Base-by-base conservation (phyloP, 2,888 invertebrate genomes). In the Lepidochrysops patricia region DNA sequence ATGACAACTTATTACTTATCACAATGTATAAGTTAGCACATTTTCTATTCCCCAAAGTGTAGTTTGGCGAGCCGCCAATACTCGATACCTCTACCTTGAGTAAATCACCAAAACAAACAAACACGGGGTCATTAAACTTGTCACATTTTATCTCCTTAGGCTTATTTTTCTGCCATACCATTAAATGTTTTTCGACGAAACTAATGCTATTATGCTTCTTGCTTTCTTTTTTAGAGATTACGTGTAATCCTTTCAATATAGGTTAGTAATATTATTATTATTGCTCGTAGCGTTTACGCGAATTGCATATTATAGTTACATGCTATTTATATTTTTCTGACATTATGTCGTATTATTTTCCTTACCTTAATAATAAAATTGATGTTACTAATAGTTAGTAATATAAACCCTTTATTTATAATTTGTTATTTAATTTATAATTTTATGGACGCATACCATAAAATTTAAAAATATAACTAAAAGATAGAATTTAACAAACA, bases 31-130 rank as follows among this genome's bases (percentile, higher is more conserved):
- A 52, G 59, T 37, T 37, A 52, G 52, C 52, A 59, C 59, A 59
- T 57, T 57, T 57, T 48, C 57, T 29, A 48, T 59, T 35, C 56
- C 49, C 25, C 43, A 37, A 26, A 27, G 60, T 37, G 50, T 60
- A 60, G 60, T 61, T 60, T 84, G 84, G 84, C 80, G 64, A 68
- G 37, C 61, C 66, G 81, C 84, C 83, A 84, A 72, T 64, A 65
- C 66, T 68, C 68, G 70, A 57, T 60, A 71, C 72, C 70, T 71
- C 68, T 70, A 73, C 74, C 76, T 76, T 76, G 72, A 76, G 74
- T 76, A 75, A 76, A 79, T 79, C 77, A 77, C 62, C 68, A 68
- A 67, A 71, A 72, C 73, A 77, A 79, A 79, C 79, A 77, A 75
- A 74, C 70, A 70, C 65, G 58, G 67, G 73, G 68, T 67, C 72